A percentile compares a stretch with the other conserved stretches of the same genome.
Conservation (phyloP, 2,797 vertebrate genomes). For the Gallinago solitaria region DNA sequence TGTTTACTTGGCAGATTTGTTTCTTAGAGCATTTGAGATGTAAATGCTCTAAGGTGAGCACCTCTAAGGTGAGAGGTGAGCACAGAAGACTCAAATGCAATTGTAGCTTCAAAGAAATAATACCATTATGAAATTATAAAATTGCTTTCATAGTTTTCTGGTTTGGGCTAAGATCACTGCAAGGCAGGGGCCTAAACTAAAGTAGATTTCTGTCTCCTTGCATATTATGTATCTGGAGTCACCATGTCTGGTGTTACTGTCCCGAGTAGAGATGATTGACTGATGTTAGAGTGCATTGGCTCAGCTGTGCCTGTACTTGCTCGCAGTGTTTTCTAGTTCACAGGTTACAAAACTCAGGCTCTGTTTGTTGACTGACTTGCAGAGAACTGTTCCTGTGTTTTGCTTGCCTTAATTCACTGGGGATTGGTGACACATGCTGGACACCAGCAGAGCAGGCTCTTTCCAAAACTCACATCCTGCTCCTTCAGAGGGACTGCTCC, state of each 20-base stretch:
- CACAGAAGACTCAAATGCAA: background rate
- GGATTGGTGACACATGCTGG: background rate
- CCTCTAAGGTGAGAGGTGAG: background rate
- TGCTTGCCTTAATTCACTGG: background rate
- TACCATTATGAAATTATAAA: background rate
- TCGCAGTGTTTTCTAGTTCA: background rate
- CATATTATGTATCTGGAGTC: background rate
- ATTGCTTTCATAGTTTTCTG: background rate
- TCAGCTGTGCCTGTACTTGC: background rate
- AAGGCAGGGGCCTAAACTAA: background rate
- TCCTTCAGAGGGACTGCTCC: background rate
- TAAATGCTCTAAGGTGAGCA: background rate
- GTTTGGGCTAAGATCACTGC: background rate
- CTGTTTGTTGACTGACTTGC: background rate
- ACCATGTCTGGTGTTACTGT: background rate
- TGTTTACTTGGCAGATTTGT: background rate
- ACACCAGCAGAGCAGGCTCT: background rate
- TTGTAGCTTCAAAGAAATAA: background rate
- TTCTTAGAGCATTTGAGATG: slow-evolving; percentile 7
- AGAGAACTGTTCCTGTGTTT: background rate
- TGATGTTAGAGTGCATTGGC: background rate
- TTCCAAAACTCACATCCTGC: background rate
- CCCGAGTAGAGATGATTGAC: background rate
- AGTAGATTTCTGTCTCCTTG: background rate
- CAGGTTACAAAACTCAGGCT: background rate